These are phyloP conservation scores for Chaetura pelagica DNA, from an alignment of 2,113 vertebrate species.

Conservation along the genomic window DNA sequence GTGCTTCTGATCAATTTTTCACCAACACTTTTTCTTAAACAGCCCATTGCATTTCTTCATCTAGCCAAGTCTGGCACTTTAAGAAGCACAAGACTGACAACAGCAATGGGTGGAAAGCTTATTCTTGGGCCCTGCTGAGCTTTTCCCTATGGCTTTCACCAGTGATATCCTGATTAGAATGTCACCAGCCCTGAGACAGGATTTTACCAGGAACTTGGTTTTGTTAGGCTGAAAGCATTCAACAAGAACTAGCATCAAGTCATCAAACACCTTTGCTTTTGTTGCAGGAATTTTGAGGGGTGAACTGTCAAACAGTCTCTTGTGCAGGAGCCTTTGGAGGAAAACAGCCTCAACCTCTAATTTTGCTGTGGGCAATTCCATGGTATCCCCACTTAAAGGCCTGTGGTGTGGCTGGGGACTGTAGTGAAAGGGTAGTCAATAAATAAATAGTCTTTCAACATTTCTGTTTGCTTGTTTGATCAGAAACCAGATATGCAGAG, in stretches of 20 bases:
- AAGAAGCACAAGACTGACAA: not conserved
- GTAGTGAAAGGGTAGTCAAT: not conserved
- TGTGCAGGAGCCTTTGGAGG: not conserved
- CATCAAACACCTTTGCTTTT: not conserved
- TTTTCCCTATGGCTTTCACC: not conserved
- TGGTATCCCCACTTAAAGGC: not conserved
- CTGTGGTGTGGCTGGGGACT: not conserved
- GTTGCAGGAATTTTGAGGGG: not conserved
- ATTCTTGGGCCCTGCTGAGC: rapidly evolving
- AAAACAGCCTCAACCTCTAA: not conserved
- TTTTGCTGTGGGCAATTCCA: not conserved
- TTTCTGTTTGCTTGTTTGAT: not conserved
- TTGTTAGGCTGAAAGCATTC: not conserved
- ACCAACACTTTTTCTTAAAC: not conserved
- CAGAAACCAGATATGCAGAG: not conserved
- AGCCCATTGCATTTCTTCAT: not conserved
- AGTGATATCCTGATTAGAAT: not conserved
- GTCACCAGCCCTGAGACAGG: not conserved
- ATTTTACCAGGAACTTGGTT: not conserved
- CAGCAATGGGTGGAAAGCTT: not conserved
- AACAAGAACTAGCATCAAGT: not conserved
- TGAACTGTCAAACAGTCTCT: not conserved
- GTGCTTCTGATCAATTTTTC: not conserved
- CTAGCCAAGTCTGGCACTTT: not conserved
- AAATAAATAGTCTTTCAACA: not conserved